These are phyloP conservation scores for Julus scanicus DNA, from an alignment of 2,888 invertebrate species.

Conservation along the genomic window DNA sequence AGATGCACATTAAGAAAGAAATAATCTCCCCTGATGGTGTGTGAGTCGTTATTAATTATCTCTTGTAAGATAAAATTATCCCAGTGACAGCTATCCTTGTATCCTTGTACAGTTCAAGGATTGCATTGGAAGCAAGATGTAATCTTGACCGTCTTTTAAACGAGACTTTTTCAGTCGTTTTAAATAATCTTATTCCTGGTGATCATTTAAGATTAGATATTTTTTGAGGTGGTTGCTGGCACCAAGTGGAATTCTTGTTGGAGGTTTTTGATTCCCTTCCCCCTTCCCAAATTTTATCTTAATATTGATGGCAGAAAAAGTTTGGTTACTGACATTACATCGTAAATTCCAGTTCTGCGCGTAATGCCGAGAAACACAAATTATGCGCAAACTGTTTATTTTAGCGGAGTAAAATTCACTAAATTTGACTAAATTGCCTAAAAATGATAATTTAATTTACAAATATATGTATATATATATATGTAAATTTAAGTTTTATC, in stretches of 20 bases:
- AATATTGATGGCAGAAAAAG: neutral
- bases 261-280: slow-evolving; percentile 8
- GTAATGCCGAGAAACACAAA: neutral
- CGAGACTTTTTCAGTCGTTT: neutral
- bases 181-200: slow-evolving; percentile 30
- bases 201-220: slow-evolving; percentile 15
- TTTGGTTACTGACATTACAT: neutral
- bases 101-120: neutral
- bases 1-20: slow-evolving; percentile 32
- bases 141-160: neutral
- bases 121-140: neutral
- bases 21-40: slow-evolving; percentile 24
- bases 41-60: neutral
- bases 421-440: neutral
- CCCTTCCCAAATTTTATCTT: neutral
- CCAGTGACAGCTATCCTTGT: slow-evolving; percentile 1
- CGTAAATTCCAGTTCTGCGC: neutral
- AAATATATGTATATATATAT: too few species aligned
- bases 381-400: too few species aligned
- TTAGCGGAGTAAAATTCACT: neutral
- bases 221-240: slow-evolving; percentile 10
- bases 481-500: neutral
- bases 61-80: neutral
- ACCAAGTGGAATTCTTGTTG: neutral
- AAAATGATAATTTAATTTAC: neutral